A percentile compares a stretch with the other conserved stretches of the same genome.
Conservation (phyloP, 2,113 vertebrate species). For the Zapornia atra region DNA sequence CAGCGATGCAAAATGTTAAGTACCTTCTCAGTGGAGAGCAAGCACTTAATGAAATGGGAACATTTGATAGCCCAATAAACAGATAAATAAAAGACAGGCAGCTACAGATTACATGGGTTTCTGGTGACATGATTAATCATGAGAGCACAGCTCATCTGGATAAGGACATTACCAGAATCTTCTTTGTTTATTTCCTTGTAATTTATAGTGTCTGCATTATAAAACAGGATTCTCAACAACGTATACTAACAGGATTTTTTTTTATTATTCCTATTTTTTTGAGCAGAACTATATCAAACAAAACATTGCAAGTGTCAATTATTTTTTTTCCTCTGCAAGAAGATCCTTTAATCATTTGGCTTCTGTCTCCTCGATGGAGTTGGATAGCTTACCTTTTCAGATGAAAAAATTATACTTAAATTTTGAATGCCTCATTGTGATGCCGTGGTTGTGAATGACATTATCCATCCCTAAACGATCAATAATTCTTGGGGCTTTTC, state of each 20-base stretch:
- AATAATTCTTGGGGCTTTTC: neutral
- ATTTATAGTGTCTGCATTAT: neutral
- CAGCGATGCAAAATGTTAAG: neutral
- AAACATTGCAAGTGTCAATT: neutral
- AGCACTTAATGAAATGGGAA: conserved; percentile 14
- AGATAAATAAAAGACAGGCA: conserved; percentile 29
- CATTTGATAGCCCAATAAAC: neutral
- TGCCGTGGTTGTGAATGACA: neutral
- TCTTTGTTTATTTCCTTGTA: conserved; percentile 2
- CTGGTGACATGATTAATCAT: neutral
- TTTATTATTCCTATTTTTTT: neutral
- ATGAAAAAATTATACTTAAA: neutral
- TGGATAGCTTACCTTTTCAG: neutral
- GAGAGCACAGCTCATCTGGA: neutral
- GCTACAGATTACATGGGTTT: conserved; percentile 1
- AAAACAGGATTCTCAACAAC: neutral
- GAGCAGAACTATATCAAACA: neutral
- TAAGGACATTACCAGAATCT: neutral
- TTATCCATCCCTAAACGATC: neutral
- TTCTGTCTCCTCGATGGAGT: neutral
- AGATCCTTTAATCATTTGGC: neutral
- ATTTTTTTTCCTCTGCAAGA: neutral
- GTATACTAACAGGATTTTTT: neutral
- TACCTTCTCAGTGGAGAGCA: neutral
- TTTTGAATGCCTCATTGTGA: neutral